Evolutionary conservation across 1,140 invertebrate species (phyloP).

Genomic region (Akabosia matsudoensis): DNA sequence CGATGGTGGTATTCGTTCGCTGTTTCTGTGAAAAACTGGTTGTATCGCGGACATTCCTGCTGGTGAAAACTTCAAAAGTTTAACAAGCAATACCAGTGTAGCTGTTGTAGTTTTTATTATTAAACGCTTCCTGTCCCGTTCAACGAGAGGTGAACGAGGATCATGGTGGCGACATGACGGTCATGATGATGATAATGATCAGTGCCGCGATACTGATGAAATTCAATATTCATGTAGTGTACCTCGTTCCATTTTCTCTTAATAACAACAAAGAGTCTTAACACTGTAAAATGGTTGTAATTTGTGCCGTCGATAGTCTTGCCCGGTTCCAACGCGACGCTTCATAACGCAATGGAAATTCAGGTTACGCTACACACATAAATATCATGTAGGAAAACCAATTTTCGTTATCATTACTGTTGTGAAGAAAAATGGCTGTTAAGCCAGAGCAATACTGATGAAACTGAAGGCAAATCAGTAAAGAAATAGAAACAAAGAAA

Average conservation of each 20-base stretch:
- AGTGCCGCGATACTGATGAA: too few species aligned
- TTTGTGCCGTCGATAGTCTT: too few species aligned
- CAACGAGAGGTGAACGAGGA: background rate
- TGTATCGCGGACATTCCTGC: background rate
- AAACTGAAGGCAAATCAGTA: background rate
- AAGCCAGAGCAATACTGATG: too few species aligned
- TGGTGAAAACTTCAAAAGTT: background rate
- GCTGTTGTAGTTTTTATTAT: background rate
- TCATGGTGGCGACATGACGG: background rate
- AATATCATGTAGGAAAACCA: too few species aligned
- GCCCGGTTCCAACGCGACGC: too few species aligned
- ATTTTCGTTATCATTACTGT: too few species aligned
- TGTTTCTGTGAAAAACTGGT: background rate
- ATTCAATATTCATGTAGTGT: conserved; percentile 12
- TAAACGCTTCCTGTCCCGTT: background rate
- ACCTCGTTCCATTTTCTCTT: background rate
- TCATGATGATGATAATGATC: background rate
- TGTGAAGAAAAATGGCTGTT: too few species aligned
- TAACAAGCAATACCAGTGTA: background rate
- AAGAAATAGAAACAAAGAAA: too few species aligned
- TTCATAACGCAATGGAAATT: too few species aligned
- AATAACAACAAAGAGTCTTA: background rate
- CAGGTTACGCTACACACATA: too few species aligned
- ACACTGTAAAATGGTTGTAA: too few species aligned
- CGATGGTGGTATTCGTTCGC: background rate